Percentiles rank a stretch among this genome's conserved stretches.
phyloP scores from a whole-genome alignment of 2,888 invertebrate genomes.

The Monochamus alternatus region DNA sequence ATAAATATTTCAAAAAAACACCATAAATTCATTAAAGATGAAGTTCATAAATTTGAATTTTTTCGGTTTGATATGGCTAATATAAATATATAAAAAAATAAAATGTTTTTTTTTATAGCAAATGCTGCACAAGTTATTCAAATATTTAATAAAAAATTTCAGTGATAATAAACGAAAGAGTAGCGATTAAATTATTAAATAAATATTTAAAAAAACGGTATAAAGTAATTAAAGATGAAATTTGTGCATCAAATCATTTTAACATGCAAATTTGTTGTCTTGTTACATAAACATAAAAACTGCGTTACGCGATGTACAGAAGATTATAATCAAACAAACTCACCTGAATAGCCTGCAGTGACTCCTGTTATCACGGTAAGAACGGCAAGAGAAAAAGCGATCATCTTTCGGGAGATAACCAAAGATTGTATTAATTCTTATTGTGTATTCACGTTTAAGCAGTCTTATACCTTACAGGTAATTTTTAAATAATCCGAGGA shows the following conservation, averaged over 20 bases:
- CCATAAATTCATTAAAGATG: too few species aligned
- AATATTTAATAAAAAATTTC: too few species aligned
- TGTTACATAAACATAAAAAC: constrained; percentile 8
- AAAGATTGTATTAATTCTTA: constrained; percentile 33
- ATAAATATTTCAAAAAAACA: too few species aligned
- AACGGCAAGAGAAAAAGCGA: constrained; percentile 10
- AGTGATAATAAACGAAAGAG: too few species aligned
- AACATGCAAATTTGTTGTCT: not conserved
- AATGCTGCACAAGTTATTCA: too few species aligned
- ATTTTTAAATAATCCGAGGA: constrained; percentile 32
- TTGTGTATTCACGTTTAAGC: constrained; percentile 36
- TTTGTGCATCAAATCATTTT: not conserved
- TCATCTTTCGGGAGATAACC: constrained; percentile 11
- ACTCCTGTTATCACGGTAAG: not conserved
- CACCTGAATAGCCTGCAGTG: constrained; percentile 27
- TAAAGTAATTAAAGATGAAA: not conserved
- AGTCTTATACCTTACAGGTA: constrained; percentile 37
- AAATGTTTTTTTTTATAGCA: too few species aligned
- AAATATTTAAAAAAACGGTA: not conserved
- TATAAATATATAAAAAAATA: too few species aligned
- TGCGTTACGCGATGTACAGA: not conserved
- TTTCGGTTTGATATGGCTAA: too few species aligned
- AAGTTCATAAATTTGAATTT: too few species aligned
- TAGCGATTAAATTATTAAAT: too few species aligned
- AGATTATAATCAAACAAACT: constrained; percentile 16